Base-by-base conservation (phyloP, 2,797 vertebrate species). In the Petrocephalus sullivani region DNA sequence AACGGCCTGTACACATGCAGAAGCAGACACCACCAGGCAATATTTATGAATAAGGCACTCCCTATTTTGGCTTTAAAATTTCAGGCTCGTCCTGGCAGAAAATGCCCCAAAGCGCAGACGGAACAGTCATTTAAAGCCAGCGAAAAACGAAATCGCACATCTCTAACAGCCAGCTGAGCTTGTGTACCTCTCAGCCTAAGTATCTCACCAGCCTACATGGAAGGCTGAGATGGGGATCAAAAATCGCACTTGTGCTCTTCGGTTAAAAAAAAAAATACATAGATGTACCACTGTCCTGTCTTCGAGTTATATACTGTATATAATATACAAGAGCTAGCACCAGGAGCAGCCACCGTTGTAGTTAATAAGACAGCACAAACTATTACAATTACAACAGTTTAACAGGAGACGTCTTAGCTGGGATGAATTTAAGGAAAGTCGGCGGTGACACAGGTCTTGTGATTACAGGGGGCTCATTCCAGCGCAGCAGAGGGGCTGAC, bases 181-280 rank as follows among this genome's bases (percentile, higher is more conserved):
- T 83, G 81, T 21, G 81, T 83, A 21, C 19, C 81, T 83, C 81
- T 6, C 81, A 54, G 51, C 19, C 81, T 23, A 83, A 83, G 81
- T 23, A 51, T 54, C 49, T 51, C 81, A 83, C 81, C 81, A 83
- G 49, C 81, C 81, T 83, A 51, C 81, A 83, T 16, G 33, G n/a
- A 9, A 83, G 46, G 21, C 81, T 54, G 19, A 54, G 81, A 83
- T 14, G 23, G 54, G 51, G 46, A 54, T 83, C 46, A 83, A 54
- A 83, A 81, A 81, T 81, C 75, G 16, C 75, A 81, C 75, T 81
- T 81, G 75, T 49, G 75, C 46, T 49, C 75, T 81, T 81, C 8
- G 9, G 41, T n/a, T 46, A 81, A 81, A 81, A 78, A 78, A 75
- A 33, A 60, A n/a, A 12, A 67, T 41, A 64, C 4, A 37, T 37